A percentile compares a stretch with the other conserved stretches of the same genome.
Conservation (phyloP, 2,888 invertebrate genomes). For the Drosophila ustulata region DNA sequence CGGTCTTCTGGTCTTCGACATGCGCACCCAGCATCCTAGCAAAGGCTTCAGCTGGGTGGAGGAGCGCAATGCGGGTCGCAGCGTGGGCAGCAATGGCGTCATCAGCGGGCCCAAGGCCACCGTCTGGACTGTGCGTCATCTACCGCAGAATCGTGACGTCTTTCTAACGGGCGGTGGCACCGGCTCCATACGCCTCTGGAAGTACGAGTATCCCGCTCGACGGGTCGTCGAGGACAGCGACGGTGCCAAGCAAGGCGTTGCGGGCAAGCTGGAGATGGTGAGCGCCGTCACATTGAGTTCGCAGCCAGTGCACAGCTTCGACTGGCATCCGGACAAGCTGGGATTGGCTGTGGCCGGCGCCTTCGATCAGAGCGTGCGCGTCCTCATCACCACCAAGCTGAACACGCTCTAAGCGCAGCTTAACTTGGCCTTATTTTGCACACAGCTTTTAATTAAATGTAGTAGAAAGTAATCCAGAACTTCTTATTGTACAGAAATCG, state of each 20-base stretch:
- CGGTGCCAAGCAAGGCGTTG: slow-evolving; percentile 90
- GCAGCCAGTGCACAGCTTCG: slow-evolving; percentile 95
- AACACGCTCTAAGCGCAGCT: slow-evolving; percentile 86
- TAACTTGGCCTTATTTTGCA: slow-evolving; percentile 10
- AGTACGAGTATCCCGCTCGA: slow-evolving; percentile 95
- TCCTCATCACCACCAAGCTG: slow-evolving; percentile 95
- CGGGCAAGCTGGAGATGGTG: slow-evolving; percentile 90
- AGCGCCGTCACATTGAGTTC: slow-evolving; percentile 93
- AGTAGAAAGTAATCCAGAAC: not conserved
- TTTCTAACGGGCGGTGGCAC: slow-evolving; percentile 96
- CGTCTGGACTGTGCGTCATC: slow-evolving; percentile 94
- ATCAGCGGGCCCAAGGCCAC: slow-evolving; percentile 91
- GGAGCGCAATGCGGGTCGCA: slow-evolving; percentile 84
- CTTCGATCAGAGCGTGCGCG: slow-evolving; percentile 95
- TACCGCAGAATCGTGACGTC: slow-evolving; percentile 97
- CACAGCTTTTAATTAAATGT: slow-evolving; percentile 13
- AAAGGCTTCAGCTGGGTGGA: slow-evolving; percentile 92
- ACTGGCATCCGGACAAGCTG: slow-evolving; percentile 96
- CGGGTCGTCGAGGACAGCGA: slow-evolving; percentile 90
- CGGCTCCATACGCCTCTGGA: slow-evolving; percentile 97
- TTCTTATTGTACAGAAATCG: not conserved
- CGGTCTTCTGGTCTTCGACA: slow-evolving; percentile 94
- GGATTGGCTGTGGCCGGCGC: slow-evolving; percentile 95
- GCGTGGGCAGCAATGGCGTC: slow-evolving; percentile 84
- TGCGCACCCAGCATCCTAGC: slow-evolving; percentile 93